Conservation (phyloP, 2,113 vertebrate genomes). For the Himantopus leucocephalus region DNA sequence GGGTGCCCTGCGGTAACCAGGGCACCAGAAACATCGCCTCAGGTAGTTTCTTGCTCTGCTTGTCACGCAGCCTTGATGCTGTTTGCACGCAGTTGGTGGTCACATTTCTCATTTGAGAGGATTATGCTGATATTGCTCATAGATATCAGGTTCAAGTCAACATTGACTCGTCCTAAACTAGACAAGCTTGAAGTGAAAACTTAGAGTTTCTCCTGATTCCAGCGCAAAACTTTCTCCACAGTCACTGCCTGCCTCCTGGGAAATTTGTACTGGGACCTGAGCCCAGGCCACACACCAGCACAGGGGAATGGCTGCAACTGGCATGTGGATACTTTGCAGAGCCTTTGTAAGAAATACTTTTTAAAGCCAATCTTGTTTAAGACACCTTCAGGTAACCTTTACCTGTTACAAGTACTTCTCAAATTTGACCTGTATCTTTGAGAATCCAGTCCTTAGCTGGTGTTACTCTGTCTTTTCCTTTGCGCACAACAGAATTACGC, state of each 20-base stretch:
- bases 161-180: not conserved
- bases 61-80: accelerated
- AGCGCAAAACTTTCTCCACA: not conserved
- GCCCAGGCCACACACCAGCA: not conserved
- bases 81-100: not conserved
- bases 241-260: not conserved
- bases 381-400: not conserved
- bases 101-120: not conserved
- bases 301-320: not conserved
- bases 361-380: not conserved
- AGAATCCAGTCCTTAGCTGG: not conserved
- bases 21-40: not conserved
- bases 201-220: not conserved
- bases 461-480: not conserved
- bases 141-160: not conserved
- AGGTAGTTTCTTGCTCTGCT: not conserved
- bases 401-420: not conserved
- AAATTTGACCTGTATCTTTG: not conserved
- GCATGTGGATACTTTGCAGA: not conserved
- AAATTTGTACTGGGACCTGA: not conserved
- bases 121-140: not conserved
- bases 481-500: not conserved
- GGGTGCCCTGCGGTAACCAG: not conserved
- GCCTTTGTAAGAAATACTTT: not conserved
- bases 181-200: not conserved